Evolutionary conservation across 2,888 invertebrate species (phyloP), one percentile per base, ranked within the genome.

Genomic region (Nowickia ferox): DNA sequence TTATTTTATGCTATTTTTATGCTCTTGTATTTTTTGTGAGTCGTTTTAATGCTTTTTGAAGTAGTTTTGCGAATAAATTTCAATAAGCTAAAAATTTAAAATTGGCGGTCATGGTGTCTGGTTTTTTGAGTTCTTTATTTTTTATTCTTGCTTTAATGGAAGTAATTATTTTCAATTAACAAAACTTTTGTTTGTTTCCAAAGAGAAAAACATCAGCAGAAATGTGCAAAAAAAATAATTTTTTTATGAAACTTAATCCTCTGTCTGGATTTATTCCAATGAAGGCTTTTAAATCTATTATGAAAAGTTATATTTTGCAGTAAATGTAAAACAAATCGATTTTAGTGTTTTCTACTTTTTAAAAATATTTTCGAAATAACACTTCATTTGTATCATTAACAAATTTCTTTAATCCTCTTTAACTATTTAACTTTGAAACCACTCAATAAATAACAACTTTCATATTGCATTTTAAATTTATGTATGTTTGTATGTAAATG

Each of bases 91-190:
- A 63, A 61, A 53, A 55, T 48, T 19, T 11, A 15, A 22, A 61
- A 61, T 13, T 61, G 51, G 42, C 59, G 17, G 57, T 66, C 40
- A 78, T 53, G 55, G 44, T 78, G 59, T 66, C 83, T 84, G 83
- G 38, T 48, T 84, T 53, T 46, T 55, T 53, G 38, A 53, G 72
- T 74, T 51, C 38, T 46, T 48, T 22, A 3, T 44, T 57, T 55
- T 71, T 13, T 8, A 2, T 46, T 72, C 68, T 53, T 48, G 19
- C 42, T 79, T 71, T 86, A 86, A 86, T 86, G 86, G 86, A 76
- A 86, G 83, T 74, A 83, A 83, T 86, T 83, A 83, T 72, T 86
- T 86, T 86, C 86, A 86, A 86, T 86, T 86, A 86, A 83, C 68
- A 83, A 80, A 83, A 86, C 79, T 86, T 86, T 86, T 80, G 75